Evolutionary conservation across 35 echinoderm and acorn worm species (phyloP), one percentile per base, ranked within the genome.

Genomic region (Apostichopus parvimensis): DNA sequence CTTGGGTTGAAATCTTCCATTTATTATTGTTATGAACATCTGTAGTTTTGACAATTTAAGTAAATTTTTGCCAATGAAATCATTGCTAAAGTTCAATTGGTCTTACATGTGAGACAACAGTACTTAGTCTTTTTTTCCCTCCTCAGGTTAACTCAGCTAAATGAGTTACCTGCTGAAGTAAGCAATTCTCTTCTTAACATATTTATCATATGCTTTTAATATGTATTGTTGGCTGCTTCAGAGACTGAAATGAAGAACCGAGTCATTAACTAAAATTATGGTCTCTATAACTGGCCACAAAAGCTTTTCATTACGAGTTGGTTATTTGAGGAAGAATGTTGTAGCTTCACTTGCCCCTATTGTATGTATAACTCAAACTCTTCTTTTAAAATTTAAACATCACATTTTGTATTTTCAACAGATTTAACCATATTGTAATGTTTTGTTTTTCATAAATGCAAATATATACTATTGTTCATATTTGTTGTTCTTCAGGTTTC

Each of bases 111-210:
- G 57, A 84, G 55, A 84, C 81, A 58, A 84, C 81, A 84, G 81
- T 84, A 84, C 81, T 84, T 84, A 84, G 81, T 84, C 81, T n/a
- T 84, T 60, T 21, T 84, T 84, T 84, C 52, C 53, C 9, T 80
- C 53, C 81, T 55, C 57, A 45, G 34, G 34, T 1, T 45, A 45
- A 45, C 34, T 45, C 34, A 45, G 34, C 34, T 53, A 9, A 25
- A 1, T 59, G 20, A 22, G 53, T 59, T 55, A 58, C 53, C 22
- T 45, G 14, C 9, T 20, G 57, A 84, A 59, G 24, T 56, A 21
- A 53, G 81, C 55, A 83, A 58, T 58, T 59, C 53, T 84, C 54
- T 84, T 58, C 54, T 84, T 60, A 20, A 59, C 81, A 84, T 58
- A 58, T 84, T 84, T 58, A 54, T 56, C 14, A 54, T 82, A 82